Base-by-base conservation (phyloP, 2,888 invertebrate species). In the Lysandra bellargus region DNA sequence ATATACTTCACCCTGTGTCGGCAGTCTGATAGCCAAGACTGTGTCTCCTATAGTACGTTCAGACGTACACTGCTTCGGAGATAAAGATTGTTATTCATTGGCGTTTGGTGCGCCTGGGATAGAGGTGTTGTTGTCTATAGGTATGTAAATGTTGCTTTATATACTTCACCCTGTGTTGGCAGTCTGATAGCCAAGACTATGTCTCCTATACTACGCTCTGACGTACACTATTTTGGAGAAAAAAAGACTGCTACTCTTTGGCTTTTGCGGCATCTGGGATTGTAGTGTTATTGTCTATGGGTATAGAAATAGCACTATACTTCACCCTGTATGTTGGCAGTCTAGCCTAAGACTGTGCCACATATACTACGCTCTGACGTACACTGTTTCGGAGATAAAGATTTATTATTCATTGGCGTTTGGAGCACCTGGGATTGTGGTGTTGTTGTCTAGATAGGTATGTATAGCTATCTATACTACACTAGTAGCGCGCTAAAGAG, bases 21-120 rank as follows among this genome's bases (percentile, higher is more conserved):
- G 97, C 0, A 96, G 96, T 80, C 90, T 97, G 79, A 92, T 97
- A 75, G 97, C 97, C 7, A 97, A 97, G 80, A 93, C 96, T 3
- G 84, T 98, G 0, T 97, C 97, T 0, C 98, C 98, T 0, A 95
- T 97, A 80, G 87, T 98, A 75, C 93, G 97, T 86, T 95, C 96
- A 78, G 96, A 96, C 84, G 94, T 96, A 0, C 91, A 95, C 74
- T 97, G 97, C 85, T 96, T 96, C 84, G 96, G 95, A 0, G 93
- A 95, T 85, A 96, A 95, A 85, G 96, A 95, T 83, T 97, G 96
- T 84, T 97, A 95, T 89, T 96, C 96, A 1, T 88, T 96, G 84
- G 97, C 97, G 0, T 98, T 97, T 88, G 97, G 97, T 12, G 95
- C 97, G 4, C 97, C 97, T 0, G 97, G 97, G 0, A 80, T 96